Conservation (phyloP, 2,113 vertebrate species). For the Microtus ochrogaster region DNA sequence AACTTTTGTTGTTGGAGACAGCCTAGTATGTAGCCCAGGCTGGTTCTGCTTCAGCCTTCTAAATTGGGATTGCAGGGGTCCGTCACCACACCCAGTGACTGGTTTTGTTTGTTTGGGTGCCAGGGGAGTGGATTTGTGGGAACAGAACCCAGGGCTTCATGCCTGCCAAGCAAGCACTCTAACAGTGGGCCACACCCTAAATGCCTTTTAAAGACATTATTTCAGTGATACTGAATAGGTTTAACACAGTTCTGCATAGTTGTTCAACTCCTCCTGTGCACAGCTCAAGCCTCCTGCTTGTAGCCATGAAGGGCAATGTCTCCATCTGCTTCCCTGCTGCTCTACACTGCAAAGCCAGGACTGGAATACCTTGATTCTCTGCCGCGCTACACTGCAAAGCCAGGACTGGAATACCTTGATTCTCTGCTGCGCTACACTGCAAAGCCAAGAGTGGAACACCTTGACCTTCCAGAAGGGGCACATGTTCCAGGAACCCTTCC, state of each 20-base stretch:
- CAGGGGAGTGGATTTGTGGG: neutral
- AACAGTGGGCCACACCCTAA: neutral
- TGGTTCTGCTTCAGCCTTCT: neutral
- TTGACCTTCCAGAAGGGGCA: neutral
- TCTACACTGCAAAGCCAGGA: rapidly evolving
- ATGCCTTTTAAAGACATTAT: neutral
- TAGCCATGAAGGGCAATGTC: rapidly evolving
- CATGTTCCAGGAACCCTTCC: neutral
- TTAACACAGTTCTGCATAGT: neutral
- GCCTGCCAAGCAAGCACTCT: neutral
- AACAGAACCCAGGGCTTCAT: neutral
- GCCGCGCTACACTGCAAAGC: rapidly evolving
- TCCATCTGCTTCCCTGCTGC: rapidly evolving
- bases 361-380: too few species aligned
- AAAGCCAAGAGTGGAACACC: neutral
- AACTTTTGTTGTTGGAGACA: neutral
- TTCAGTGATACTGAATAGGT: neutral
- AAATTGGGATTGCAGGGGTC: too few species aligned
- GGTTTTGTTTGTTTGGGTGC: neutral
- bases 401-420: too few species aligned
- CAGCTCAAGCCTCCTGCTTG: neutral
- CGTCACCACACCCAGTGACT: too few species aligned
- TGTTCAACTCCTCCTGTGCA: neutral
- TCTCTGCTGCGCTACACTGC: rapidly evolving
- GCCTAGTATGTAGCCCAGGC: neutral